Conservation (phyloP, 2,888 invertebrate species). For the Pristionchus fissidentatus region DNA sequence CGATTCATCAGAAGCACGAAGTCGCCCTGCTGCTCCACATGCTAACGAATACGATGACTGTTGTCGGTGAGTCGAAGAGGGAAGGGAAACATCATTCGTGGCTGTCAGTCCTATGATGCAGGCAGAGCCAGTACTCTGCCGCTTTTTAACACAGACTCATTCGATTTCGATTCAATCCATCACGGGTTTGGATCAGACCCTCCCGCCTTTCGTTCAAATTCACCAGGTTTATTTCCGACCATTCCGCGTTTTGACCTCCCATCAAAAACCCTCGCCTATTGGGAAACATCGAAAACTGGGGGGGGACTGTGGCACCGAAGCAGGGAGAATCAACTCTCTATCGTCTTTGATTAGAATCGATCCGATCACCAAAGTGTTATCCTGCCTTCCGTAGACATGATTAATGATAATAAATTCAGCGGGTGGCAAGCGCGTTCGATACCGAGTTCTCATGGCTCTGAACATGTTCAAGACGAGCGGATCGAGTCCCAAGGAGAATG, state of each 20-base stretch:
- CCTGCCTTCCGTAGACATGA: neutral
- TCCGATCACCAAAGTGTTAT: neutral
- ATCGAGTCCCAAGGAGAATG: constrained; percentile 24
- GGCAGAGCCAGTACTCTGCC: neutral
- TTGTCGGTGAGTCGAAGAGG: constrained; percentile 17
- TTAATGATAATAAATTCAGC: neutral
- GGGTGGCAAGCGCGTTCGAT: constrained; percentile 16
- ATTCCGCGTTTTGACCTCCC: too few relatives aligned
- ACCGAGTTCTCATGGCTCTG: constrained; percentile 43
- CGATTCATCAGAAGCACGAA: constrained; percentile 39
- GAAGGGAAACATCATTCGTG: too few relatives aligned
- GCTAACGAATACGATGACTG: constrained; percentile 29
- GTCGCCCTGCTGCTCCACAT: constrained; percentile 35
- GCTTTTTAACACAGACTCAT: neutral
- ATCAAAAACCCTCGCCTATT: too few relatives aligned
- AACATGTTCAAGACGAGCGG: constrained; percentile 44
- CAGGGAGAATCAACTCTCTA: too few relatives aligned
- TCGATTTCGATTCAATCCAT: neutral
- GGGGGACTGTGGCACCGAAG: too few relatives aligned
- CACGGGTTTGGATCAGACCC: too few relatives aligned
- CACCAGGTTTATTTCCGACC: too few relatives aligned
- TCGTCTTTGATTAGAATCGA: too few relatives aligned
- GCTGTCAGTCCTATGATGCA: neutral
- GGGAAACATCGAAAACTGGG: neutral
- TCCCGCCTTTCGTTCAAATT: too few relatives aligned